phyloP scores from a whole-genome alignment of 2,888 invertebrate species.

The Troglohyphantes excavatus region DNA sequence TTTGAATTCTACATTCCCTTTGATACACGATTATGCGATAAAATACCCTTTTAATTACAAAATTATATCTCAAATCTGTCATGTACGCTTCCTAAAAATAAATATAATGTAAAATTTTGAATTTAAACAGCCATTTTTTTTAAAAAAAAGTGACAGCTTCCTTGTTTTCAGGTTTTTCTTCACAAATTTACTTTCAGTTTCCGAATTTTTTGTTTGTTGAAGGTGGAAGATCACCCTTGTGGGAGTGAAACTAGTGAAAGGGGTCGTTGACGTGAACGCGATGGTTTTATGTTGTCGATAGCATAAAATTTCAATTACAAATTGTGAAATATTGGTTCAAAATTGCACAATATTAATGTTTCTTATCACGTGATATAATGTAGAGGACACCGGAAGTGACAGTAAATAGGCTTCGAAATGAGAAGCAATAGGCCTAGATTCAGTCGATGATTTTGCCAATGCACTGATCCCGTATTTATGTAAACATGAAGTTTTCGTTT shows the following conservation, averaged over 20 bases:
- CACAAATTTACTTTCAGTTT: constrained; percentile 1
- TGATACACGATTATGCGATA: no score
- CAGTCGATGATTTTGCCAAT: constrained; percentile 68
- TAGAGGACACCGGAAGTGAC: constrained; percentile 78
- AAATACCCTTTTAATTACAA: no score
- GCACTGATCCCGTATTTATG: constrained; percentile 68
- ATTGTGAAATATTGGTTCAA: constrained; percentile 3
- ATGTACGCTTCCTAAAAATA: no score
- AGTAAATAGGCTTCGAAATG: constrained; percentile 69
- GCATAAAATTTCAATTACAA: constrained; percentile 15
- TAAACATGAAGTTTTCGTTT: constrained; percentile 77
- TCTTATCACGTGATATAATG: constrained; percentile 75
- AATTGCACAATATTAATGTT: constrained; percentile 20
- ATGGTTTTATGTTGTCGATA: constrained; percentile 7
- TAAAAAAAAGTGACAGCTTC: not conserved
- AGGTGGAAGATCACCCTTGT: constrained; percentile 56
- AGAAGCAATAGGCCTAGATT: constrained; percentile 75
- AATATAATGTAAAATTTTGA: no score
- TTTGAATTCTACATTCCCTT: no score
- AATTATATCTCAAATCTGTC: no score
- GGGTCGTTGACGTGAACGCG: constrained; percentile 75
- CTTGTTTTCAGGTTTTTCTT: not conserved
- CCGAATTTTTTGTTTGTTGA: constrained; percentile 21
- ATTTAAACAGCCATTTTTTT: no score
- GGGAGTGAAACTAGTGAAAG: constrained; percentile 50